Evolutionary conservation across 2,797 vertebrate species (phyloP), one percentile per base, ranked within the genome.

Genomic region (Huso huso): DNA sequence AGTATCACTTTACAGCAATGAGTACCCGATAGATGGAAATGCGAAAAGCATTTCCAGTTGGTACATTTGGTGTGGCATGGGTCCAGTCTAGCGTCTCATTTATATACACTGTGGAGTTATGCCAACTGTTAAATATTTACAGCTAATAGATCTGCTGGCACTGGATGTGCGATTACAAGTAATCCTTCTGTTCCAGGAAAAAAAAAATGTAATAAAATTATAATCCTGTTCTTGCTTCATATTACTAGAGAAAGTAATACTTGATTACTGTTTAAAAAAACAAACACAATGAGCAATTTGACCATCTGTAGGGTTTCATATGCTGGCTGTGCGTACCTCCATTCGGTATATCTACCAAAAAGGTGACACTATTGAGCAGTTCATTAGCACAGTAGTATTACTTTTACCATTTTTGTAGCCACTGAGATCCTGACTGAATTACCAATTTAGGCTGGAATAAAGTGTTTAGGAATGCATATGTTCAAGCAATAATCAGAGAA

Each of bases 41-140:
- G 50, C 59, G 51, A 53, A 75, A 78, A 77, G 65, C 59, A 69
- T 37, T 37, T 37, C 63, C 65, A 74, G 73, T 77, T 76, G 73
- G 70, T 71, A 60, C 68, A 73, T 75, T 76, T 74, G 72, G 70
- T 70, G 71, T 15, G 67, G 55, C 52, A 67, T 52, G 23, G 65
- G 51, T 58, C 58, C 49, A 65, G 64, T 69, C 64, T 63, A 58
- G 10, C 1, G 11, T 58, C 66, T 66, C 55, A 52, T 68, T 65
- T 70, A 63, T 62, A 23, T 84, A 85, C 79, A 88, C 78, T 86
- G 64, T 90, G 85, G 82, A 87, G 86, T 87, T 76, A 76, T 81
- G 83, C 87, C 86, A 88, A 88, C 82, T 90, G 85, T 84, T 88
- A 90, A 91, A 89, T 90, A 90, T 89, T 90, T 87, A 83, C 83